These are phyloP conservation scores for Hydropsyche betteni DNA, from an alignment of 2,888 invertebrate species.

Conservation along the genomic window DNA sequence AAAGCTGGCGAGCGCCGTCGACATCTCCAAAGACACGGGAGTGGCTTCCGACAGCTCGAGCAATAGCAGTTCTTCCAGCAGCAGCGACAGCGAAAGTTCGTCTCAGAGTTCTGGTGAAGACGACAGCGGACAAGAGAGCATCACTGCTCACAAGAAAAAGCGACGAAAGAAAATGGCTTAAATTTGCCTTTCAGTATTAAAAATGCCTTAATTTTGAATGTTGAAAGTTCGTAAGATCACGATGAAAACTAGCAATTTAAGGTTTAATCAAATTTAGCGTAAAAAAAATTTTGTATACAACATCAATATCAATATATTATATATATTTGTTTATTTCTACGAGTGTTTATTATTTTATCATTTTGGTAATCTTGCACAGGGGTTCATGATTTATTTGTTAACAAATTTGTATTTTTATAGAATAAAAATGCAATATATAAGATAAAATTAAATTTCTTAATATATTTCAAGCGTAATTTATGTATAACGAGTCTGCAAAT, in stretches of 20 bases:
- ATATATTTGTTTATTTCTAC: constrained; percentile 8
- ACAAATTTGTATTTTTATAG: too few relatives aligned
- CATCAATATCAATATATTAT: constrained; percentile 13
- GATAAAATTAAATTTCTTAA: too few relatives aligned
- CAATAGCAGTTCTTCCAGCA: constrained; percentile 80
- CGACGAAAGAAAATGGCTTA: constrained; percentile 70
- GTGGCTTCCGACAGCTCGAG: constrained; percentile 95
- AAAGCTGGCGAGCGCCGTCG: constrained; percentile 81
- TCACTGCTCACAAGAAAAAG: constrained; percentile 84
- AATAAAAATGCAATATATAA: too few relatives aligned
- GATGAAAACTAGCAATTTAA: neutral
- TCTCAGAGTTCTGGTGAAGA: constrained; percentile 68
- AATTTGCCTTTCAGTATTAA: constrained; percentile 33
- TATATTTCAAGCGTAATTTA: too few relatives aligned
- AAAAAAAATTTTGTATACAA: constrained; percentile 27
- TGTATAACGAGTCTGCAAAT: too few relatives aligned
- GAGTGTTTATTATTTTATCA: neutral
- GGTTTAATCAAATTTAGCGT: neutral
- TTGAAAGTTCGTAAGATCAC: neutral
- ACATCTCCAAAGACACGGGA: constrained; percentile 85
- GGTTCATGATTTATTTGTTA: too few relatives aligned
- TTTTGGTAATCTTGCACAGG: neutral
- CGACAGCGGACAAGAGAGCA: constrained; percentile 89
- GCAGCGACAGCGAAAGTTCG: constrained; percentile 69
- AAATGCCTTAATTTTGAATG: constrained; percentile 36